These are phyloP conservation scores for Epizoanthus scotinus DNA, from an alignment of 92 coral and sea anemone genomes.

Conservation along the genomic window DNA sequence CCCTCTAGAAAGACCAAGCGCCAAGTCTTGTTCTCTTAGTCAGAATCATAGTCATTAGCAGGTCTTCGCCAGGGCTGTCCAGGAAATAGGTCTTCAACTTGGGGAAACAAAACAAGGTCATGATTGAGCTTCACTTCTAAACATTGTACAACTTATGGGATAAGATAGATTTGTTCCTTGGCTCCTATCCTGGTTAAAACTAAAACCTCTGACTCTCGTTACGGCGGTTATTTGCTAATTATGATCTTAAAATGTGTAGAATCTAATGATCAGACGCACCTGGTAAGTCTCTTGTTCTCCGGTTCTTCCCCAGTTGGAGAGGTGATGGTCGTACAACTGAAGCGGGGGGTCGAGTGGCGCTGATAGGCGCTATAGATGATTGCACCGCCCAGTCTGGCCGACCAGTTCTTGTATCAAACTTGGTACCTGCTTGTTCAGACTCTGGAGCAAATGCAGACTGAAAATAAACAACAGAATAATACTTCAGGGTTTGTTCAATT, in stretches of 20 bases:
- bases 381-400: constrained; percentile 86
- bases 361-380: constrained; percentile 62
- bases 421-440: constrained; percentile 59
- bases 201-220: too few species aligned
- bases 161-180: too few species aligned
- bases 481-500: too few species aligned
- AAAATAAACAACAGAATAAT: background rate
- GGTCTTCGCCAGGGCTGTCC: constrained; percentile 87
- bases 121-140: background rate
- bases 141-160: too few species aligned
- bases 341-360: constrained; percentile 64
- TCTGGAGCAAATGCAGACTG: constrained; percentile 73
- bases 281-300: constrained; percentile 58
- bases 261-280: constrained; percentile 31
- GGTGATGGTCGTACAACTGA: constrained; percentile 60
- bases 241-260: background rate
- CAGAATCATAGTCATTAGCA: constrained; percentile 68
- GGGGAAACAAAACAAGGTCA: background rate
- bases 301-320: constrained; percentile 50
- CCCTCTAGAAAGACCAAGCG: background rate
- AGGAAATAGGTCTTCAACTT: constrained; percentile 66
- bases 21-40: constrained; percentile 20
- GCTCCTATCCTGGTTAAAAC: too few species aligned
- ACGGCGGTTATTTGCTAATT: too few species aligned
- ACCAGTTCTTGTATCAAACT: constrained; percentile 65